These are phyloP conservation scores for Watsonalla binaria DNA, from an alignment of 2,888 invertebrate genomes.

Conservation along the genomic window DNA sequence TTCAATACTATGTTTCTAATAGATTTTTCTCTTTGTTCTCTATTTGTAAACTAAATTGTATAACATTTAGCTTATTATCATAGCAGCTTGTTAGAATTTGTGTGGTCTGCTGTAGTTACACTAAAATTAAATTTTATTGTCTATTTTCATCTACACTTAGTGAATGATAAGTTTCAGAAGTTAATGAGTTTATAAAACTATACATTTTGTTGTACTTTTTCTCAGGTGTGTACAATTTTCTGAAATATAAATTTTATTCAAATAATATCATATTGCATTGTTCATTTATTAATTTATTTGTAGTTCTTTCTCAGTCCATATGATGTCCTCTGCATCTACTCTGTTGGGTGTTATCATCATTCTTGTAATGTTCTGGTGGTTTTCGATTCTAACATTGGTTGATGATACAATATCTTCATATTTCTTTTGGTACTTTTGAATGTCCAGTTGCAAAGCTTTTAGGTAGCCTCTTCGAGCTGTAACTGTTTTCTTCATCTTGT, in stretches of 20 bases:
- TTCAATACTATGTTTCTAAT: constrained; percentile 39
- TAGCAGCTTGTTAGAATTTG: constrained; percentile 39
- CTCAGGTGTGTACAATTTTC: constrained; percentile 76
- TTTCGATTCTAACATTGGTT: constrained; percentile 51
- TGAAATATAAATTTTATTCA: constrained; percentile 77
- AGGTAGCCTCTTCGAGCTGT: constrained; percentile 63
- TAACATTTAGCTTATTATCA: constrained; percentile 44
- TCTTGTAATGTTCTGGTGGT: constrained; percentile 41
- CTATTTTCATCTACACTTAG: constrained; percentile 66
- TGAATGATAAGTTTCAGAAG: constrained; percentile 49
- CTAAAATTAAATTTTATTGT: constrained; percentile 47
- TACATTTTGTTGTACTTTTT: constrained; percentile 71
- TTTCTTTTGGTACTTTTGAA: constrained; percentile 66
- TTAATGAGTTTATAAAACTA: constrained; percentile 55
- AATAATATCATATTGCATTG: constrained; percentile 41
- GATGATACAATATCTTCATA: constrained; percentile 54
- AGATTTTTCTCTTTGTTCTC: constrained; percentile 32
- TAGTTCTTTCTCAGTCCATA: constrained; percentile 49
- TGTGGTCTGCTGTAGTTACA: constrained; percentile 51
- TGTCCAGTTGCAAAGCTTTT: constrained; percentile 63
- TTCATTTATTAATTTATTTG: constrained; percentile 46
- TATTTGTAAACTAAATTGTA: constrained; percentile 37
- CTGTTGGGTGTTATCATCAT: constrained; percentile 27
- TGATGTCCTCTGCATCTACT: constrained; percentile 36
- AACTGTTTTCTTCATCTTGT: constrained; percentile 52